These are phyloP conservation scores for Kradibia gibbosae DNA, from an alignment of 1,140 invertebrate genomes.

Conservation along the genomic window DNA sequence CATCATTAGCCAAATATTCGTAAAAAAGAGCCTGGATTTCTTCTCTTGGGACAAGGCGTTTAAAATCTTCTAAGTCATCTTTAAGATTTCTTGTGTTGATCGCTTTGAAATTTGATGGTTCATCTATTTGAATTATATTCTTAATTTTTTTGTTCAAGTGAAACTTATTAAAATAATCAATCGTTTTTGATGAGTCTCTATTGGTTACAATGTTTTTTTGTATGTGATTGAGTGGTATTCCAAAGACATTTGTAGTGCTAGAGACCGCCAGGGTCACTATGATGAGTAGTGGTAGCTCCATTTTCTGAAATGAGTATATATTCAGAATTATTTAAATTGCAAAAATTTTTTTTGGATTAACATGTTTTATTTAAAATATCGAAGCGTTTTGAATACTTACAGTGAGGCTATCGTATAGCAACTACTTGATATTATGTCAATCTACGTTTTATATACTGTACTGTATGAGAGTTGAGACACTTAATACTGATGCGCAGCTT, in stretches of 20 bases:
- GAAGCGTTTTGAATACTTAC: conserved; percentile 49
- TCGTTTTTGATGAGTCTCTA: conserved; percentile 42
- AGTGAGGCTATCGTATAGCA: conserved; percentile 39
- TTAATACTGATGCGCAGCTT: conserved; percentile 42
- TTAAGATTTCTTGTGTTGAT: conserved; percentile 32
- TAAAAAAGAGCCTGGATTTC: conserved; percentile 51
- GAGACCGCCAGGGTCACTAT: conserved; percentile 38
- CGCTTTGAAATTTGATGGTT: conserved; percentile 40
- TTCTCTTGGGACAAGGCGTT: conserved; percentile 42
- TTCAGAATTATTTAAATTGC: conserved; percentile 13
- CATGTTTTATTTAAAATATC: background rate
- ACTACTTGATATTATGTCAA: conserved; percentile 43
- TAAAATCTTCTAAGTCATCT: conserved; percentile 55
- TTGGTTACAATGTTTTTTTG: background rate
- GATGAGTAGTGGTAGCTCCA: conserved; percentile 43
- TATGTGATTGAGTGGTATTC: background rate
- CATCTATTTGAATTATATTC: background rate
- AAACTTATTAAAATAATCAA: conserved; percentile 53
- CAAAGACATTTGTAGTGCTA: conserved; percentile 4
- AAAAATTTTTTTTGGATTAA: background rate
- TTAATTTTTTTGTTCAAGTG: conserved; percentile 37
- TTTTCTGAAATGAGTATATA: conserved; percentile 46
- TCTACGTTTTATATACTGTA: conserved; percentile 47
- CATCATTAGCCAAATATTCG: conserved; percentile 54
- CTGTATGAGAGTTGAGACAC: conserved; percentile 19